Percentiles rank a stretch among this genome's conserved stretches.
phyloP scores from a whole-genome alignment of 2,888 invertebrate genomes.

The Nymphalis polychloros region DNA sequence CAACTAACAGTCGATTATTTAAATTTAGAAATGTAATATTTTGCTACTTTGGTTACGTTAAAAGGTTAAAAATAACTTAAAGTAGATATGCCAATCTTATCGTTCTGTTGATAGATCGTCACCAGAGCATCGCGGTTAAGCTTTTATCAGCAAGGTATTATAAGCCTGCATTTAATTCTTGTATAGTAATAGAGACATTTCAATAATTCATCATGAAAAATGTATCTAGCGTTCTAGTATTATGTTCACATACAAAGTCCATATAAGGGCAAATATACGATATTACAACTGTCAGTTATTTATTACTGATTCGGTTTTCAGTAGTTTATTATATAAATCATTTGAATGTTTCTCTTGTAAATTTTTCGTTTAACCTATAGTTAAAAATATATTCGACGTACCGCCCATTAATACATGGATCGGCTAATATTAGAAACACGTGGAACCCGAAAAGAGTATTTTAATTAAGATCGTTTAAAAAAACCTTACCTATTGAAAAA shows the following conservation, averaged over 20 bases:
- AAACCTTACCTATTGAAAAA: constrained; percentile 23
- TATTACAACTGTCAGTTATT: no score
- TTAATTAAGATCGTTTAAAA: not conserved
- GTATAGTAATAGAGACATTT: no score
- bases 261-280: no score
- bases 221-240: no score
- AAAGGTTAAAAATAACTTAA: not conserved
- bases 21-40: no score
- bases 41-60: not conserved
- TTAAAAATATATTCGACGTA: constrained; percentile 17
- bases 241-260: no score
- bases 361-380: not conserved
- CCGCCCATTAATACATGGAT: constrained; percentile 19
- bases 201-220: no score
- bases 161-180: no score
- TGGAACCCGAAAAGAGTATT: not conserved
- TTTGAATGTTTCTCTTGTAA: not conserved
- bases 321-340: no score
- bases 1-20: no score
- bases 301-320: no score
- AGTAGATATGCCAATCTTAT: not conserved
- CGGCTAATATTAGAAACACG: constrained; percentile 27
- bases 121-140: not conserved
- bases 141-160: not conserved
- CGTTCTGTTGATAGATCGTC: not conserved